These are phyloP conservation scores for Cettia cetti DNA, from an alignment of 2,113 vertebrate species.

Conservation along the genomic window DNA sequence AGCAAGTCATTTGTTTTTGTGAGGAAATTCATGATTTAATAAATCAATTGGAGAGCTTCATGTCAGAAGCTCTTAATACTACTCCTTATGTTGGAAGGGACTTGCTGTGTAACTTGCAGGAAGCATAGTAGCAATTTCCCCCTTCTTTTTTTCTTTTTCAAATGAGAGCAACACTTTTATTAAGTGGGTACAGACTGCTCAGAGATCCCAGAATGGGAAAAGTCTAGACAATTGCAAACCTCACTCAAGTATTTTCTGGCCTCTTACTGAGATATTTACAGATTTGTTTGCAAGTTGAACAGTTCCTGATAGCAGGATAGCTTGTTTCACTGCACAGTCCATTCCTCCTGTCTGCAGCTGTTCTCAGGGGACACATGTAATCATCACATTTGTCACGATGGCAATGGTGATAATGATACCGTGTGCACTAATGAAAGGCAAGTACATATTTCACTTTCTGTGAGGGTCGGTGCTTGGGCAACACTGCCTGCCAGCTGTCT, in stretches of 20 bases:
- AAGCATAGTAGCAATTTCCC: background rate
- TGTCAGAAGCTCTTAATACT: background rate
- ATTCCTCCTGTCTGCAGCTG: slow-evolving; percentile 37
- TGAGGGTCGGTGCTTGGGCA: slow-evolving; percentile 2
- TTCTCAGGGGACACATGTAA: slow-evolving; percentile 34
- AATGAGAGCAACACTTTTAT: background rate
- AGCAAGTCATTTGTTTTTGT: background rate
- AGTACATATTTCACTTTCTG: slow-evolving; percentile 40
- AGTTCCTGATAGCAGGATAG: background rate
- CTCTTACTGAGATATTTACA: background rate
- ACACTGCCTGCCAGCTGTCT: slow-evolving; percentile 47
- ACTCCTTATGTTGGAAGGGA: background rate
- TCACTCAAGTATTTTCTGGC: background rate
- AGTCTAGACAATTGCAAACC: background rate
- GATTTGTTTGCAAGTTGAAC: background rate
- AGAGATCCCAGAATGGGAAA: background rate
- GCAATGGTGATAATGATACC: slow-evolving; percentile 39
- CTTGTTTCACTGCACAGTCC: background rate
- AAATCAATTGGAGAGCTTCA: background rate
- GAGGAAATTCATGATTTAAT: background rate
- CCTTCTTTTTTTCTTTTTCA: background rate
- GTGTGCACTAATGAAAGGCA: slow-evolving; percentile 51
- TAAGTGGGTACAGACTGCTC: background rate
- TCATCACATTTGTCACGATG: slow-evolving; percentile 46
- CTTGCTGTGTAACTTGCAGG: background rate